A percentile compares a stretch with the other conserved stretches of the same genome.
These are phyloP conservation scores for Astyanax mexicanus DNA, from an alignment of 2,797 vertebrate species.

Conservation along the genomic window DNA sequence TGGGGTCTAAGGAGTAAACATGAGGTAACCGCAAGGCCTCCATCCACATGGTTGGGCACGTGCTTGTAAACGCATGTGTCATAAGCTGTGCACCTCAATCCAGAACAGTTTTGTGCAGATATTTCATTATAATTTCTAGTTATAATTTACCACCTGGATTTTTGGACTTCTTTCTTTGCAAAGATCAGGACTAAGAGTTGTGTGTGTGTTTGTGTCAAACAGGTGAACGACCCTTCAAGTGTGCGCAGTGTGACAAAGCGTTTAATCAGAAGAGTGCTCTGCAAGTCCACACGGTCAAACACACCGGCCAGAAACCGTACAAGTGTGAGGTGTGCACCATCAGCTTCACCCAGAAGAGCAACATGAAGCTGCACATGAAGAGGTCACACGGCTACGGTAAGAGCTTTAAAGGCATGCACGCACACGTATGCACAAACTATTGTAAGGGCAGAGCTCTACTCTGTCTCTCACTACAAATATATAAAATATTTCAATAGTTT, in stretches of 20 bases:
- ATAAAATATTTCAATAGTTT: too few species aligned
- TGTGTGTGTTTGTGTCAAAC: slow-evolving; percentile 24
- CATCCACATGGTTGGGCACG: too few species aligned
- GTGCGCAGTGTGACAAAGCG: slow-evolving; percentile 92
- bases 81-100: too few species aligned
- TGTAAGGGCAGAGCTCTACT: too few species aligned
- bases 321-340: slow-evolving; percentile 94
- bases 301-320: slow-evolving; percentile 96
- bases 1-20: too few species aligned
- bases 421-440: not conserved
- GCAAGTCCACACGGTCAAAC: slow-evolving; percentile 97
- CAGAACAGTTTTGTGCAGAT: too few species aligned
- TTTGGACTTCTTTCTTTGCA: not conserved
- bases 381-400: slow-evolving; percentile 91
- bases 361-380: slow-evolving; percentile 99
- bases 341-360: slow-evolving; percentile 98
- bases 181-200: not conserved
- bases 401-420: slow-evolving; percentile 51
- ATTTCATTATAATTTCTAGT: too few species aligned
- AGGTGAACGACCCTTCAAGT: slow-evolving; percentile 96
- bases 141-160: not conserved
- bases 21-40: too few species aligned
- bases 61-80: too few species aligned
- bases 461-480: too few species aligned
- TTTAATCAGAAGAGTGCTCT: slow-evolving; percentile 99